These are phyloP conservation scores for Leuciscus waleckii DNA, from an alignment of 2,797 vertebrate genomes.

Conservation along the genomic window DNA sequence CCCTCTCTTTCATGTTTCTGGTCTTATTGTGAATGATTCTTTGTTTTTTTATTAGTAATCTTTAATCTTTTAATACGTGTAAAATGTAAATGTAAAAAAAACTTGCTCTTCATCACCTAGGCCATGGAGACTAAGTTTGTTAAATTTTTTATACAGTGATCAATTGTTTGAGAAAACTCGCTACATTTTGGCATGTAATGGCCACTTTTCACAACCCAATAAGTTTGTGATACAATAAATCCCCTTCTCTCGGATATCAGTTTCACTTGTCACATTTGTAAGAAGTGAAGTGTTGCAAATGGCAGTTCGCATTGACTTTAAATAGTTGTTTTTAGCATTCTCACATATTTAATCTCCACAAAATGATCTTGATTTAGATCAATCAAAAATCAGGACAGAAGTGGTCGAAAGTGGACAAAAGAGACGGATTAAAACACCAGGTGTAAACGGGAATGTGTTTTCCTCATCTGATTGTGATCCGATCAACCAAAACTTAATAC, in stretches of 20 bases:
- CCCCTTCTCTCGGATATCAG: not conserved
- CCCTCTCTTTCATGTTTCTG: not conserved
- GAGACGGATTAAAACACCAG: no score
- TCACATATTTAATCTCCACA: not conserved
- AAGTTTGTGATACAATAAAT: not conserved
- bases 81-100: not conserved
- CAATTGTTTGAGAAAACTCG: not conserved
- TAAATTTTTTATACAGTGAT: no score
- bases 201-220: not conserved
- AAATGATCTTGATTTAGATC: not conserved
- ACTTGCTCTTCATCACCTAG: no score
- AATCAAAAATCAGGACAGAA: no score
- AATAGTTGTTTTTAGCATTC: not conserved
- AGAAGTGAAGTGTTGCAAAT: not conserved
- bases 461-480: no score
- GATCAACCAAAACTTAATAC: no score
- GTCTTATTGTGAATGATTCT: not conserved
- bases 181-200: not conserved
- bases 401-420: no score
- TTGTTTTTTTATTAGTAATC: not conserved
- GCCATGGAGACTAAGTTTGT: no score
- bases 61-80: not conserved
- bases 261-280: not conserved
- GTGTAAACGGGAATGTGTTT: no score
- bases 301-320: not conserved